These are phyloP conservation scores for Antheraea pernyi DNA, from an alignment of 1,140 invertebrate species.

Conservation along the genomic window DNA sequence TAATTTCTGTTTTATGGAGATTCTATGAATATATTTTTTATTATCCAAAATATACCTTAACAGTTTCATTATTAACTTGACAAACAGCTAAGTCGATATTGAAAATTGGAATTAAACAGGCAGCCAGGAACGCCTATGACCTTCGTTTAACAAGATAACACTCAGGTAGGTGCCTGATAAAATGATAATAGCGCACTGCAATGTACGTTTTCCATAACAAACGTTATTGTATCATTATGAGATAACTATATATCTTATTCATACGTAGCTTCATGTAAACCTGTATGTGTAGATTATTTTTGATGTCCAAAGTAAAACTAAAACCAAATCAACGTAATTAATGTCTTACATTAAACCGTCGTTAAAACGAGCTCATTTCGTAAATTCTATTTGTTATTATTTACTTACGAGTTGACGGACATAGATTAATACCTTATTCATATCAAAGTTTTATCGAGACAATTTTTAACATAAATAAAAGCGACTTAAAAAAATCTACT, in stretches of 20 bases:
- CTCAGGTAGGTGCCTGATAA: constrained; percentile 40
- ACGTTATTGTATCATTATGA: constrained; percentile 12
- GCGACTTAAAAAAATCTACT: no score
- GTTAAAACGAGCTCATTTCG: no score
- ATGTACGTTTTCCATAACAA: constrained; percentile 15
- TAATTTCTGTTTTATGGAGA: no score
- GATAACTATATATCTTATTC: constrained; percentile 24
- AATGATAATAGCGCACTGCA: constrained; percentile 42
- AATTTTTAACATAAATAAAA: no score
- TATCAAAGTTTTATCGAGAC: no score
- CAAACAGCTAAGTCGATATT: background rate
- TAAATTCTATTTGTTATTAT: no score
- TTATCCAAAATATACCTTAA: no score
- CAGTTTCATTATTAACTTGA: no score
- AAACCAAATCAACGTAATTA: background rate
- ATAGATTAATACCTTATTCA: no score
- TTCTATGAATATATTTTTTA: no score
- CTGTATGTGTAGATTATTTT: background rate
- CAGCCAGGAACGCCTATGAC: constrained; percentile 27
- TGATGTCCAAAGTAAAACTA: background rate
- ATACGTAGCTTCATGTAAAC: background rate
- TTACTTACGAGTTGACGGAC: no score
- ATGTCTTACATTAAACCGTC: no score
- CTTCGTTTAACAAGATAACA: constrained; percentile 45
- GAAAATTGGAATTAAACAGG: constrained; percentile 27